Base-by-base conservation (phyloP, 2,113 vertebrate species). In the Odontophorus gujanensis region DNA sequence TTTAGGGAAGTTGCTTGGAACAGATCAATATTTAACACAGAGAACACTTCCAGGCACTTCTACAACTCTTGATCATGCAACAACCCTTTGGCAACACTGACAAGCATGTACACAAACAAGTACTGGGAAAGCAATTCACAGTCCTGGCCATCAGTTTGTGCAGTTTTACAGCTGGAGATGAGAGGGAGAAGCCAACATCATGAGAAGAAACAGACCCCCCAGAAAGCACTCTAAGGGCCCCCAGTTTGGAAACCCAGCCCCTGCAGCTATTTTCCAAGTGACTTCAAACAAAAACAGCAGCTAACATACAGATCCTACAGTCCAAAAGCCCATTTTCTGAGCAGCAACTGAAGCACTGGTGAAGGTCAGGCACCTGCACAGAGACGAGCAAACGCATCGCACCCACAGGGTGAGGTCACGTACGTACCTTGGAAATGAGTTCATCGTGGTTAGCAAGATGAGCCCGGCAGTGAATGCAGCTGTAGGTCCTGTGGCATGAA, bases 371-470 rank as follows among this genome's bases (percentile, higher is more conserved):
- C 59, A 42, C 12, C 45, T 53, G 69, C 69, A 50, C 12, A 38
- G 57, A 55, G 42, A 62, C 0, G 4, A 73, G 40, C 0, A 0
- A 75, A 45, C 3, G 5, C 76, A 43, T 38, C 48, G 59, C 80
- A 85, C 75, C 15, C 28, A 50, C 3, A 26, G 3, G 87, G 66
- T 45, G 77, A 87, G 69, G 81, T 45, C 71, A 61, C 3, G 48
- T 78, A 32, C 68, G 63, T 98, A 99, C 99, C 99, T 99, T 99
- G 81, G 99, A 99, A 95, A 99, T 99, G 93, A 99, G 99, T 98
- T 99, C 99, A 68, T 99, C 99, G 0, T 99, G 99, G 97, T 99
- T 99, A 97, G 99, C 99, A 74, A 99, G 98, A 92, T 99, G 99
- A 88, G 99, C 99, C 89, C 99, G 97, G 98, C 99, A 99, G 97